Evolutionary conservation across 2,888 invertebrate genomes (phyloP), one percentile per base, ranked within the genome.

Genomic region (Calliopum simillimum): DNA sequence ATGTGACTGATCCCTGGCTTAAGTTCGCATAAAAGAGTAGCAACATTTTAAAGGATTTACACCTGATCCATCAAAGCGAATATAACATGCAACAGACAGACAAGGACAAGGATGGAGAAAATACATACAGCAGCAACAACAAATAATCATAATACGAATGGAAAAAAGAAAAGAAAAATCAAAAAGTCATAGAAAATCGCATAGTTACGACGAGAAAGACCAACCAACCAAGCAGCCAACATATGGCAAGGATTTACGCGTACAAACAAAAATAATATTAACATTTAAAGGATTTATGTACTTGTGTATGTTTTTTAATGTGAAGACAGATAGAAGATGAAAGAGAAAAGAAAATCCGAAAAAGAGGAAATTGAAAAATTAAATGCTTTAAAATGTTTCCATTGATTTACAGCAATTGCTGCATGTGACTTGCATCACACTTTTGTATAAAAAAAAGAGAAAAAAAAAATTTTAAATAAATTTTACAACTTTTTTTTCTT

Each of bases 41-140:
- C 65, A 70, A 70, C 71, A 71, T 73, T 73, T 73, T 70, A 73
- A 72, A 71, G 71, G 75, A 72, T 72, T 75, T 75, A 68, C 73
- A 75, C 75, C 73, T 75, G 73, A 71, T 71, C 72, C 68, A 71
- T 62, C 62, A 63, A 58, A 69, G 56, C 4, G 44, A 46, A 64
- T 14, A 58, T 47, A 62, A 69, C 59, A 61, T 49, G 8, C 47
- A 33, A 55, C 21, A 23, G 2, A 46, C 56, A 55, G 55, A 55
- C 33, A 56, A n/a, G n/a, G n/a, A 55, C 44, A 56, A 33, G 21
- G n/a, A 56, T 25, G 19, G 4, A 21, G 11, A 11, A 41, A 3
- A 51, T 19, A 64, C 5, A 25, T n/a, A 44, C 44, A 61, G 3
- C 12, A 3, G 47, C 44, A 47, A 46, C 44, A 23, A 19, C 12